A percentile compares a stretch with the other conserved stretches of the same genome.
phyloP scores from a whole-genome alignment of 2,888 invertebrate species.

The Agrotis puta region DNA sequence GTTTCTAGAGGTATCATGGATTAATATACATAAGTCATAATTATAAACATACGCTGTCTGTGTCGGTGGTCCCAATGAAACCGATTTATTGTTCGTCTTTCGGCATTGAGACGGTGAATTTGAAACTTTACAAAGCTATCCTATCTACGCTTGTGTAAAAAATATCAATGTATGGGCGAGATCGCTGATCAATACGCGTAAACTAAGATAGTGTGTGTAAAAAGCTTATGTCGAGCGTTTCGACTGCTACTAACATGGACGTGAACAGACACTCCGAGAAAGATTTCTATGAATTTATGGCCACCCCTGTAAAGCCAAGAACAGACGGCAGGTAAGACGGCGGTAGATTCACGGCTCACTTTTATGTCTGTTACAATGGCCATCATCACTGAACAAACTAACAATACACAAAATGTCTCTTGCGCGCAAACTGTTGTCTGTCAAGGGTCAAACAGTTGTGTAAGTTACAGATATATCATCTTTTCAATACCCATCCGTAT shows the following conservation, averaged over 20 bases:
- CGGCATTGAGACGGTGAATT: slow-evolving; percentile 74
- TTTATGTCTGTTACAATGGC: background rate
- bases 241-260: slow-evolving; percentile 30
- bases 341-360: background rate
- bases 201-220: slow-evolving; percentile 57
- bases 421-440: background rate
- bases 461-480: background rate
- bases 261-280: slow-evolving; percentile 6
- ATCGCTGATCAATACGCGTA: slow-evolving; percentile 66
- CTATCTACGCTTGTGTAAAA: slow-evolving; percentile 86
- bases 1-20: slow-evolving; percentile 53
- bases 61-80: slow-evolving; percentile 69
- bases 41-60: slow-evolving; percentile 48
- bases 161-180: slow-evolving; percentile 77
- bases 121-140: slow-evolving; percentile 81
- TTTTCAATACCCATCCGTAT: slow-evolving; percentile 5
- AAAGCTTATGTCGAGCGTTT: slow-evolving; percentile 62
- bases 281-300: slow-evolving; percentile 7
- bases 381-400: background rate
- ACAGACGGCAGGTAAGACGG: background rate
- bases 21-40: slow-evolving; percentile 60
- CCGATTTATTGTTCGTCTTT: slow-evolving; percentile 48
- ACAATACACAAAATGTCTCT: background rate
- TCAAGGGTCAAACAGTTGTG: background rate
- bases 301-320: background rate